Evolutionary conservation across 2,113 vertebrate genomes (phyloP), one percentile per base, ranked within the genome.

Genomic region (Prionailurus bengalensis): DNA sequence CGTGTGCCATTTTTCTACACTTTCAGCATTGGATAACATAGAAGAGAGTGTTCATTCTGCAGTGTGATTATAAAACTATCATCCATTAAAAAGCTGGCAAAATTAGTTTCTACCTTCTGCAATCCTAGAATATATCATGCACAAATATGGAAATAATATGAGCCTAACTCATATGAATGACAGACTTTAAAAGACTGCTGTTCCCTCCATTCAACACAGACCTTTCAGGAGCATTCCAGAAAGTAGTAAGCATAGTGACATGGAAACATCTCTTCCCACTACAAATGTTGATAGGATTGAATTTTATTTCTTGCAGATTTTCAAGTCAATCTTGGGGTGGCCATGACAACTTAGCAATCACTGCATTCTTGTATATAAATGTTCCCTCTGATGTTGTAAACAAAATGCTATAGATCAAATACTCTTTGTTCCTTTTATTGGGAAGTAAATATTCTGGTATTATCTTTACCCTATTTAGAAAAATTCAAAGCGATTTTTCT

Each of bases 11-110:
- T 90, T 61, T 97, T 86, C 87, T 91, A 81, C 51, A 55, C 83
- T 98, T 94, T 98, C 98, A 97, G 94, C 85, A 95, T 31, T 97
- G 94, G 86, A 95, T 94, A 98, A 98, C 97, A 97, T 39, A 97
- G 92, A 95, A 97, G 97, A 93, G 84, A 97, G 65, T 33, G 84
- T 91, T 98, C 84, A 96, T 97, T 98, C 98, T 97, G 55, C 80
- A 83, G 55, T 97, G 76, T 98, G 95, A 98, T 98, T 98, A 98
- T 97, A 98, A 98, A 98, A 96, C 96, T 97, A 98, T 98, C 97
- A 97, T 80, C 95, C 97, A 97, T 97, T 98, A 98, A 96, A 98
- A 89, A 97, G 94, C 71, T 94, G 96, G 96, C 51, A 97, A 98
- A 98, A 98, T 97, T 98, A 93, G 95, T 98, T 98, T 98, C 86